phyloP scores from a whole-genome alignment of 1,140 invertebrate genomes.

The Vanessa atalanta region DNA sequence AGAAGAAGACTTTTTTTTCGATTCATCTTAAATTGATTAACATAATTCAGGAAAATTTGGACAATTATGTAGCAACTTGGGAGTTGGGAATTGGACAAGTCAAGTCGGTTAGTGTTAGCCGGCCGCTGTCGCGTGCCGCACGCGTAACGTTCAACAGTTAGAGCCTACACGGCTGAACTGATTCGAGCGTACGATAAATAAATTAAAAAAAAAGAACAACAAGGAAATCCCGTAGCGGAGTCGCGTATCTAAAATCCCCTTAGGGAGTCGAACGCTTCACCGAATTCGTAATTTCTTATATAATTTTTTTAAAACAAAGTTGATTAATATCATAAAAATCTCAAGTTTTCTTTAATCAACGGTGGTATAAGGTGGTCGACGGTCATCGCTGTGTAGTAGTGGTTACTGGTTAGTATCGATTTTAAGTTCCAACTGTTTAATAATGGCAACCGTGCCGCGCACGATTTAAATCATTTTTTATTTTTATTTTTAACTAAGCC shows the following conservation, averaged over 20 bases:
- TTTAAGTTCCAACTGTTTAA: conserved; percentile 23
- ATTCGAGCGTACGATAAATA: conserved; percentile 35
- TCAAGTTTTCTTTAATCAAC: background rate
- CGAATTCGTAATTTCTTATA: conserved; percentile 14
- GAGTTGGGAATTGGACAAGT: background rate
- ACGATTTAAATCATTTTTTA: conserved; percentile 5
- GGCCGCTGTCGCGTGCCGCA: conserved; percentile 35
- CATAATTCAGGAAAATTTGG: background rate
- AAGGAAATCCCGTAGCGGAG: conserved; percentile 4
- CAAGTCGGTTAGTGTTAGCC: conserved; percentile 28
- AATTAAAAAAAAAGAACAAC: conserved; percentile 28
- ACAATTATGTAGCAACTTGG: conserved; percentile 3
- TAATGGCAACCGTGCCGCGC: background rate
- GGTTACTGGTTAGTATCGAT: conserved; percentile 35
- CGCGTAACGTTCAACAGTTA: conserved; percentile 45
- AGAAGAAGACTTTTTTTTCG: background rate
- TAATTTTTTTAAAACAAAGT: background rate
- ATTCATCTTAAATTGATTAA: background rate
- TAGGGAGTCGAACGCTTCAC: conserved; percentile 47
- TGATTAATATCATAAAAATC: background rate
- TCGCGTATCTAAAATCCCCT: conserved; percentile 47
- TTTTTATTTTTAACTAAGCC: conserved; percentile 1
- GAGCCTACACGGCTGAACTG: conserved; percentile 50
- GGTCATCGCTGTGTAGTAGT: background rate
- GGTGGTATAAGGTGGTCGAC: background rate